Evolutionary conservation across 1,140 invertebrate genomes (phyloP).

Genomic region (Metaphire vulgaris): DNA sequence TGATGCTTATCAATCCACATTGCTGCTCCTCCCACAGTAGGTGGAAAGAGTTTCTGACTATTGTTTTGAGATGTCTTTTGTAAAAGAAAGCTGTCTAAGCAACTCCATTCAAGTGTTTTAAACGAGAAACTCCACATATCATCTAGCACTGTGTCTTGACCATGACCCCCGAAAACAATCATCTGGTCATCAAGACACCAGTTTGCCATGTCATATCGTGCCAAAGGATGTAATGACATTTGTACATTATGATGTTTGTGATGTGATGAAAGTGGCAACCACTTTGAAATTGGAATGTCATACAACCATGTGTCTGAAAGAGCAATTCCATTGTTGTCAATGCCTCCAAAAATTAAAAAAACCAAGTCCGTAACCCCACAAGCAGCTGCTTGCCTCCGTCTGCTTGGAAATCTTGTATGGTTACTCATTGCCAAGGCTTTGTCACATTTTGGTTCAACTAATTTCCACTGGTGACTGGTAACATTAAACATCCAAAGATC

Average conservation of each 20-base stretch:
- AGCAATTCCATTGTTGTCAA: not conserved
- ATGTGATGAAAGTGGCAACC: not conserved
- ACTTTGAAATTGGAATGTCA: not conserved
- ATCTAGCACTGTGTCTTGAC: not conserved
- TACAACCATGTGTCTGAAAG: not conserved
- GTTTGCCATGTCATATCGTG: not conserved
- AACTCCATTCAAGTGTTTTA: not conserved
- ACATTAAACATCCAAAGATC: not conserved
- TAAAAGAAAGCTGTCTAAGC: not conserved
- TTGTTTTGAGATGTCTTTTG: not conserved
- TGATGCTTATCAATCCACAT: not conserved
- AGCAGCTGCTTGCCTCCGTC: not conserved
- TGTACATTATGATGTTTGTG: not conserved
- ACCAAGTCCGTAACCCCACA: not conserved
- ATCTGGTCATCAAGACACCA: not conserved
- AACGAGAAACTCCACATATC: conserved; percentile 1
- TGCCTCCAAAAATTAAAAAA: not conserved
- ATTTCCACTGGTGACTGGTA: not conserved
- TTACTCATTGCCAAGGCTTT: not conserved
- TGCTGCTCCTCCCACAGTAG: not conserved
- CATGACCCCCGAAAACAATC: not conserved
- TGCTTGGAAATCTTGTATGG: not conserved
- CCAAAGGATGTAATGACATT: not conserved
- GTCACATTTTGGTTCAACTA: not conserved
- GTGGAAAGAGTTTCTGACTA: not conserved